Conservation (phyloP, 2,888 invertebrate species). For the Vanessa cardui region DNA sequence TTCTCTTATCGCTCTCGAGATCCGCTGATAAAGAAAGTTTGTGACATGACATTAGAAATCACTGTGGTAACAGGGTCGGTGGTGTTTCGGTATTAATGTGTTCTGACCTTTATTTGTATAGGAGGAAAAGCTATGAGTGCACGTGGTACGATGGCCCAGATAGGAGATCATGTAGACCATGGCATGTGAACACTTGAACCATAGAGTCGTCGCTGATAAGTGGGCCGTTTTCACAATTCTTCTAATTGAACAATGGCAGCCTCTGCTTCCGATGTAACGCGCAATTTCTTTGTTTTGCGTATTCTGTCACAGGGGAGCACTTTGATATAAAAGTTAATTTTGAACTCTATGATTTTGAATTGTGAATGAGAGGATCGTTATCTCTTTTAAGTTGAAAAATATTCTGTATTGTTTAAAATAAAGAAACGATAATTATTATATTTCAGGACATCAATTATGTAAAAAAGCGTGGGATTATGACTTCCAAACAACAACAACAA, state of each 20-base stretch:
- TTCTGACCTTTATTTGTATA: constrained; percentile 20
- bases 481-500: no score
- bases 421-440: no score
- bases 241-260: constrained; percentile 35
- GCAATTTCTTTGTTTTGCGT: constrained; percentile 36
- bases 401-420: no score
- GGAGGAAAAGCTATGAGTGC: constrained; percentile 16
- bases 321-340: not conserved
- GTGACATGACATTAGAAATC: constrained; percentile 56
- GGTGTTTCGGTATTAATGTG: constrained; percentile 9
- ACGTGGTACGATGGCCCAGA: constrained; percentile 32
- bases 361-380: not conserved
- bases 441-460: no score
- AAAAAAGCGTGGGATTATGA: no score
- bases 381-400: not conserved
- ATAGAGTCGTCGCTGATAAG: constrained; percentile 44
- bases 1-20: constrained; percentile 31
- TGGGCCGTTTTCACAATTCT: constrained; percentile 55
- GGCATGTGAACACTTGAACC: constrained; percentile 58
- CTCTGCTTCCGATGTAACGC: constrained; percentile 23
- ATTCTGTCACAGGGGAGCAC: constrained; percentile 16
- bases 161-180: constrained; percentile 44
- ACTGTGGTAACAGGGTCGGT: constrained; percentile 53
- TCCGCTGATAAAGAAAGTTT: constrained; percentile 43
- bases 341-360: not conserved